These are phyloP conservation scores for Amphilophus citrinellus DNA, from an alignment of 2,113 vertebrate genomes.

Conservation along the genomic window DNA sequence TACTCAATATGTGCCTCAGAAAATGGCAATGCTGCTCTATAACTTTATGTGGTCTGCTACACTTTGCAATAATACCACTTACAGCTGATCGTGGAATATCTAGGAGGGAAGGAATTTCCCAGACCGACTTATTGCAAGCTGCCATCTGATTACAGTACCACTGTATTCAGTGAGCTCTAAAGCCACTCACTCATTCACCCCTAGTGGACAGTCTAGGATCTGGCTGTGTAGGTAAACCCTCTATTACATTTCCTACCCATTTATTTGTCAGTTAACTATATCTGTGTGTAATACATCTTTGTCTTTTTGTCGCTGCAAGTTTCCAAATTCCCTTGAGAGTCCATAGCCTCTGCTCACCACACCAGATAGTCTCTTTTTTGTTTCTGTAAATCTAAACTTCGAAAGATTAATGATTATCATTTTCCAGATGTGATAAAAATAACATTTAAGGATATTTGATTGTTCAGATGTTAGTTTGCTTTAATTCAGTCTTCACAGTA, in stretches of 20 bases:
- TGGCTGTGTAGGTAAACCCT: background rate
- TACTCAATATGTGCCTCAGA: background rate
- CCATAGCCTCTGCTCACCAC: background rate
- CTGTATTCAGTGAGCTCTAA: background rate
- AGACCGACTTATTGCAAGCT: background rate
- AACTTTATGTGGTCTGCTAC: background rate
- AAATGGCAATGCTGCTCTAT: background rate
- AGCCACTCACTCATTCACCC: background rate
- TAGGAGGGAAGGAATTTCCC: background rate
- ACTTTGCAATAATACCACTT: background rate
- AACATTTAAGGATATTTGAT: background rate
- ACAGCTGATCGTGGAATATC: background rate
- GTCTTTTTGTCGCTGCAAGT: background rate
- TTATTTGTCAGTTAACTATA: background rate
- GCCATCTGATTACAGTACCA: background rate
- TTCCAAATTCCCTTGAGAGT: background rate
- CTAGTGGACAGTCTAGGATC: background rate
- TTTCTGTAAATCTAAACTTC: constrained; percentile 11
- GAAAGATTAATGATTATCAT: background rate
- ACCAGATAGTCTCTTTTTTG: background rate
- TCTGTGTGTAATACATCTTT: background rate
- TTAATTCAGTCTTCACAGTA: background rate
- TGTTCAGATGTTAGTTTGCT: background rate
- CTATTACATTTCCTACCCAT: background rate
- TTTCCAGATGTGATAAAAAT: background rate